Evolutionary conservation across 2,113 vertebrate species (phyloP), one percentile per base, ranked within the genome.

Genomic region (Pampusana beccarii): DNA sequence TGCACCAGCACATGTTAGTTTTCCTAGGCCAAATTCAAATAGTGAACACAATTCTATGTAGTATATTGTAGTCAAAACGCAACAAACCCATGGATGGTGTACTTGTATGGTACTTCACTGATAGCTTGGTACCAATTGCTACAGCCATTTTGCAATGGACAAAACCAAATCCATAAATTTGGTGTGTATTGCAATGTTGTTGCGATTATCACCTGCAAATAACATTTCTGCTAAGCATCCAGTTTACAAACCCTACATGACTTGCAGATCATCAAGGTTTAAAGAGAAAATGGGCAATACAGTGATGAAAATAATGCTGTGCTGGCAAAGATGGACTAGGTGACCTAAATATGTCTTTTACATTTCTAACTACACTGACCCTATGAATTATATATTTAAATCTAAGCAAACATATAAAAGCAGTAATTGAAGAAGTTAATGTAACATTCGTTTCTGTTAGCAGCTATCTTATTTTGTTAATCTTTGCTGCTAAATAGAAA

Each of bases 371-470:
- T 42, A 33, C 17, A 24, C 24, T 85, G 48, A 87, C 74, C 21
- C 10, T 24, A 16, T 85, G 65, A 92, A 60, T 75, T 69, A 57
- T 53, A 40, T 75, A 88, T 72, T 93, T 83, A 93, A 95, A 81
- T 69, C 21, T 73, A 75, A 79, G 70, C 3, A 48, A 94, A 38
- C 28, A 62, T 64, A 66, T 42, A 57, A 48, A 95, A 95, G 44
- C 46, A 91, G 21, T 28, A 69, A 87, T 23, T 91, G 44, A 86
- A 82, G 44, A 69, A 38, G 80, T 83, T 91, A 70, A 80, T 25
- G 26, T 90, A 93, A 91, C 15, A 57, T 67, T 91, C 28, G 88
- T 82, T 75, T 91, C 86, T 40, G 38, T 93, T 91, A 81, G 28
- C 40, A 56, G 34, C 34, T 33, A 29, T 53, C 38, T 75, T 38